Base-by-base conservation (phyloP, 2,888 invertebrate species). In the Drosophila paracracens region DNA sequence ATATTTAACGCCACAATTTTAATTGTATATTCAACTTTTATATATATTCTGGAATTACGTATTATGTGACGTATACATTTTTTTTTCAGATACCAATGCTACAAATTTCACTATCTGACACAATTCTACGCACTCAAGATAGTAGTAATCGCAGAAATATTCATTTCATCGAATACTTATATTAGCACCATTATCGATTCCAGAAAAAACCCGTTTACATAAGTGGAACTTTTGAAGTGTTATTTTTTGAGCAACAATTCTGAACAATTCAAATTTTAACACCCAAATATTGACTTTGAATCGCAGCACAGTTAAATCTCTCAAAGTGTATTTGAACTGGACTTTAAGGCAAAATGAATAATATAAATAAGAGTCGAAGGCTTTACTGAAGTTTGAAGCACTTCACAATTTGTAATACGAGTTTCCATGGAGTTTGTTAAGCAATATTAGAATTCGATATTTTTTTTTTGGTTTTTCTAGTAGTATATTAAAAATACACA, bases 191-290 rank as follows among this genome's bases (percentile, higher is more conserved):
- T 68, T 79, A 74, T 74, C 59, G 18, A 38, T 25, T 70, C 79
- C 61, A 80, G 72, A 79, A 73, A 69, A 56, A 80, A 70, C 72
- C 63, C 75, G 82, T 69, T 80, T 63, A 27, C 18, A 65, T 16
- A 31, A 74, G 52, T 43, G 40, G 54, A 27, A 29, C 13, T 18
- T 13, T 40, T 59, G 16, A 31, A 53, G 52, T 62, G 36, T 25
- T 25, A 31, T 59, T 18, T 25, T 43, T 56, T 18, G 43, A 1
- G 48, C 25, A 46, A 27, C 7, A 58, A 5, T 46, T 25, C 25
- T 25, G 25, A 25, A 2, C 25, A 25, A 25, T 25, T 25, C 25
- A 25, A 25, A 25, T 25, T 81, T 81, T 74, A 50, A 60, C 79
- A 79, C 67, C 56, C 38, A 18, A 57, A 52, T 73, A 70, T 77